These are phyloP conservation scores for Notarius quadriscutis DNA, from an alignment of 2,113 vertebrate species.

Conservation along the genomic window DNA sequence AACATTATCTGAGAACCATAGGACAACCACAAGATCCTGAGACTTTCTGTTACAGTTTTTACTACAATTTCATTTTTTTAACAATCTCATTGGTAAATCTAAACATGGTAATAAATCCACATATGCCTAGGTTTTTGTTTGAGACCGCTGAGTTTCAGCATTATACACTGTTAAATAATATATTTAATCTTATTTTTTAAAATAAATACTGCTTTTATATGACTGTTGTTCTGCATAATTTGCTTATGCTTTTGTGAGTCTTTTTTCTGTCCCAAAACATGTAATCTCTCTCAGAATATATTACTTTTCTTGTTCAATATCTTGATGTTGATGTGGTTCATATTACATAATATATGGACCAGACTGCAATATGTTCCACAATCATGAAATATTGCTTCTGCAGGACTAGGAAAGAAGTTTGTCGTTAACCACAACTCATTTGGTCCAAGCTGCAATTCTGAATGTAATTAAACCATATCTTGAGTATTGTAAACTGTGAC, in stretches of 20 bases:
- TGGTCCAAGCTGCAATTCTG: background rate
- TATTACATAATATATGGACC: background rate
- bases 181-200: background rate
- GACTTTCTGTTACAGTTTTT: background rate
- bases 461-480: background rate
- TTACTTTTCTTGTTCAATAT: background rate
- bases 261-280: background rate
- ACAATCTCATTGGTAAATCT: background rate
- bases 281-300: background rate
- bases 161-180: background rate
- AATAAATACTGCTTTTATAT: background rate
- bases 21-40: background rate
- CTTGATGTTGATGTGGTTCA: background rate
- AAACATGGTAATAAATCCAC: background rate
- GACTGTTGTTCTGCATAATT: background rate
- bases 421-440: background rate
- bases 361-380: background rate
- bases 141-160: background rate
- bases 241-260: background rate
- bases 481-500: background rate
- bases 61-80: background rate
- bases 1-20: background rate
- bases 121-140: background rate
- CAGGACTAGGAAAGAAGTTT: background rate
- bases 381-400: too few relatives aligned